phyloP scores from a whole-genome alignment of 2,888 invertebrate genomes.

The Blomia tropicalis region DNA sequence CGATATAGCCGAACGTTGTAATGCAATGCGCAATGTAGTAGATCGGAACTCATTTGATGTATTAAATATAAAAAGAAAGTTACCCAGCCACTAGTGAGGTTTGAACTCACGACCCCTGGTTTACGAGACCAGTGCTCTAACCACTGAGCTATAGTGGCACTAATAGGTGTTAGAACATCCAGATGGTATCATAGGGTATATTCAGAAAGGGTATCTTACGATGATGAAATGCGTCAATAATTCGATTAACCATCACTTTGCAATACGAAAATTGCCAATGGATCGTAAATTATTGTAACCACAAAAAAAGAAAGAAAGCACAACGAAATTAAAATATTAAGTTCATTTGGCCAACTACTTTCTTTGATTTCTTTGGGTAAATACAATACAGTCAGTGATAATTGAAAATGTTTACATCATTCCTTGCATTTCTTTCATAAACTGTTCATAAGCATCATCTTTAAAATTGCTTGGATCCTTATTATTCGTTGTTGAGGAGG shows the following conservation, averaged over 20 bases:
- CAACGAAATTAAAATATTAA: no score
- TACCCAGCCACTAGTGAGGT: neutral
- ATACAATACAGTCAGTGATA: conserved; percentile 27
- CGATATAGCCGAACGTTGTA: neutral
- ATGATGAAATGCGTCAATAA: no score
- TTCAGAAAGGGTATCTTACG: no score
- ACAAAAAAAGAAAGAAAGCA: no score
- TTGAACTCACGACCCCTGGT: conserved; percentile 23
- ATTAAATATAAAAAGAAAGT: neutral
- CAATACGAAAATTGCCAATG: no score
- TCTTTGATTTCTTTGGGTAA: no score
- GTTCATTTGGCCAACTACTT: no score
- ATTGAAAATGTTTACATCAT: conserved; percentile 46
- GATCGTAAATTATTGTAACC: no score
- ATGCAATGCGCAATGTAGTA: neutral
- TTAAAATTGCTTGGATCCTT: conserved; percentile 45
- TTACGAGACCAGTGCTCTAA: conserved; percentile 27
- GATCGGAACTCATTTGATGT: neutral
- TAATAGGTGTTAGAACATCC: no score
- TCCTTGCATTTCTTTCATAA: conserved; percentile 96
- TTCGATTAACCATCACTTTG: no score
- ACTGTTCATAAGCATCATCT: conserved; percentile 94
- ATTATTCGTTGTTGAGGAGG: neutral
- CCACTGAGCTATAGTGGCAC: conserved; percentile 26
- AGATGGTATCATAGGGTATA: no score